Conservation (phyloP, 2,113 vertebrate genomes). For the Crotalus horridus region DNA sequence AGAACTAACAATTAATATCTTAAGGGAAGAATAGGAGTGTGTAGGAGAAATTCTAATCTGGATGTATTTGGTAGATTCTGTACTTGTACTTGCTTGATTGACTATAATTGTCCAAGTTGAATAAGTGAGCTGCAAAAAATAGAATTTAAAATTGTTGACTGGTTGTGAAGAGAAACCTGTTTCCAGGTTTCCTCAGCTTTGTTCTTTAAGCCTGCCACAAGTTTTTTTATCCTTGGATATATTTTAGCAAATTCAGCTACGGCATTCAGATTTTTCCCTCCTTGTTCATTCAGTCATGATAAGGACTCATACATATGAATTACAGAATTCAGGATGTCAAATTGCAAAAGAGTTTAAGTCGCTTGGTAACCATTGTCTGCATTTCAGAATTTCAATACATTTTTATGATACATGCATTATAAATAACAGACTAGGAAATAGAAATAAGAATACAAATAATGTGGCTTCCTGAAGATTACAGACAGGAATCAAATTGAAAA, state of each 20-base stretch:
- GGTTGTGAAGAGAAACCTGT: not conserved
- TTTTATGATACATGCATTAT: not conserved
- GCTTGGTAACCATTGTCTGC: not conserved
- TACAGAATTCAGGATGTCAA: not conserved
- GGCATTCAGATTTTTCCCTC: not conserved
- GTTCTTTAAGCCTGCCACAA: not conserved
- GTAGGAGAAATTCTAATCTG: not conserved
- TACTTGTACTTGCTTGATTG: not conserved
- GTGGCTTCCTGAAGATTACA: not conserved
- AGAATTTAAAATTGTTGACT: not conserved
- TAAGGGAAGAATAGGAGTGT: not conserved
- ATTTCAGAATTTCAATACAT: constrained; percentile 19
- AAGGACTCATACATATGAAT: constrained; percentile 7
- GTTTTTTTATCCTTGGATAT: not conserved
- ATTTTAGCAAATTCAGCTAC: not conserved
- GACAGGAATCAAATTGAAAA: not conserved
- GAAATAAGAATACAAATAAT: constrained; percentile 1
- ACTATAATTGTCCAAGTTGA: not conserved
- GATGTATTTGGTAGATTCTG: not conserved
- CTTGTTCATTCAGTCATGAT: not conserved
- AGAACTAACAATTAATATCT: not conserved
- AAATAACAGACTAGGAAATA: constrained; percentile 13
- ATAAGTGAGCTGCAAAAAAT: not conserved
- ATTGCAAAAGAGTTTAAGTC: not conserved
- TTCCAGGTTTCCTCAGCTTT: not conserved